These are phyloP conservation scores for Philereme transversata DNA, from an alignment of 2,888 invertebrate species.

Conservation along the genomic window DNA sequence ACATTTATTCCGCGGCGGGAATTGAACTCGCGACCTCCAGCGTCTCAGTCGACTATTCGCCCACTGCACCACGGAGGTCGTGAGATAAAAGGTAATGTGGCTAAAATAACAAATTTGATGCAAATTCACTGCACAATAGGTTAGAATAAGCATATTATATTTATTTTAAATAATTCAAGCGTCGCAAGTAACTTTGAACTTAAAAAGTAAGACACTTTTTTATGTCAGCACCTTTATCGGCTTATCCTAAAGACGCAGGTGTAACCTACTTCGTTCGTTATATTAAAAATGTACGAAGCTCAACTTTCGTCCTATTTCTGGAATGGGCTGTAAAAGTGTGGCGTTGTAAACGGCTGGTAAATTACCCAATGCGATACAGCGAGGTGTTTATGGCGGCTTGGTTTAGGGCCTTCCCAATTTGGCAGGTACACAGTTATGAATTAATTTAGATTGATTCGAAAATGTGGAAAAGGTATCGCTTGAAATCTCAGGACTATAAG, in stretches of 20 bases:
- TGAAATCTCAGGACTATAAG: no score
- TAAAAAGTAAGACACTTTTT: conserved; percentile 21
- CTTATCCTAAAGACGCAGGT: conserved; percentile 50
- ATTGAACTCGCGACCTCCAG: no score
- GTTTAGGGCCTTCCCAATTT: conserved; percentile 34
- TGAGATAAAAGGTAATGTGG: neutral
- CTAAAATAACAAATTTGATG: no score
- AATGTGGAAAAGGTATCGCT: neutral
- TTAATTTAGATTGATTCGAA: conserved; percentile 30
- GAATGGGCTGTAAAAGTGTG: conserved; percentile 36
- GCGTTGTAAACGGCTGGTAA: conserved; percentile 38
- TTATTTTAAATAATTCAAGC: neutral
- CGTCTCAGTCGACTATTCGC: no score
- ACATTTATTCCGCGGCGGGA: no score
- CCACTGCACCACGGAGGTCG: neutral
- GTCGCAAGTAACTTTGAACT: neutral
- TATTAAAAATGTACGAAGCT: conserved; percentile 57
- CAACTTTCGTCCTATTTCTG: conserved; percentile 35
- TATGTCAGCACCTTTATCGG: conserved; percentile 20
- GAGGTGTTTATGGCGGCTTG: conserved; percentile 37
- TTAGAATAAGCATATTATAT: neutral
- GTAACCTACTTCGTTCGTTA: conserved; percentile 52
- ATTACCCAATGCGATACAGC: conserved; percentile 29
- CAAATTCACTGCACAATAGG: no score
- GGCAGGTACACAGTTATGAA: conserved; percentile 29